These are phyloP conservation scores for Vannuccia rotundouncinata DNA, from an alignment of 2,888 invertebrate genomes.

Conservation along the genomic window DNA sequence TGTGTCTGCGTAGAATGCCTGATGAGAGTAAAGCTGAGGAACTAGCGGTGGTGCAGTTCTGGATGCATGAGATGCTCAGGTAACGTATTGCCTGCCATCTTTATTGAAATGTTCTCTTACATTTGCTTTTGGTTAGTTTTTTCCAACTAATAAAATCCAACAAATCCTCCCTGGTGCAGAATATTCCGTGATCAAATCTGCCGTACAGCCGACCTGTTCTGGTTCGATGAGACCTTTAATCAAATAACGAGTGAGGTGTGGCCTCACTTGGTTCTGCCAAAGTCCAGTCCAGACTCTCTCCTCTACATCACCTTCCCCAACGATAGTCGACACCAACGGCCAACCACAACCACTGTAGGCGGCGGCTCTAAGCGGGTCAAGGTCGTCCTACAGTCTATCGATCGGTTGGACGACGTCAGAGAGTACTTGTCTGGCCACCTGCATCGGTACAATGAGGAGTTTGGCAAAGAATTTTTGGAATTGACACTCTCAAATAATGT, in stretches of 20 bases:
- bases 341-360: not conserved
- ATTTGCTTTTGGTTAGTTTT: too few species aligned
- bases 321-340: conserved; percentile 45
- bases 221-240: conserved; percentile 52
- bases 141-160: too few species aligned
- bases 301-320: conserved; percentile 53
- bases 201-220: conserved; percentile 50
- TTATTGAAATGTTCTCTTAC: too few species aligned
- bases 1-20: conserved; percentile 51
- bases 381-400: not conserved
- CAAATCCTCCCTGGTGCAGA: too few species aligned
- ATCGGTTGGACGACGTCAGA: conserved; percentile 45
- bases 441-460: conserved; percentile 54
- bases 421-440: conserved; percentile 51
- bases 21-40: conserved; percentile 55
- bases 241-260: conserved; percentile 42
- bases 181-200: conserved; percentile 51
- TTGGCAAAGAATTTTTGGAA: conserved; percentile 52
- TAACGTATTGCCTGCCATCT: conserved; percentile 30
- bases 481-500: conserved; percentile 54
- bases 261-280: not conserved
- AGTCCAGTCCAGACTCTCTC: conserved; percentile 39
- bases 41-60: conserved; percentile 51
- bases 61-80: conserved; percentile 51
- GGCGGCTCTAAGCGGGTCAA: not conserved